A percentile compares a stretch with the other conserved stretches of the same genome.
Evolutionary conservation across 2,113 vertebrate genomes (phyloP).

Genomic region (Alexandromys fortis): DNA sequence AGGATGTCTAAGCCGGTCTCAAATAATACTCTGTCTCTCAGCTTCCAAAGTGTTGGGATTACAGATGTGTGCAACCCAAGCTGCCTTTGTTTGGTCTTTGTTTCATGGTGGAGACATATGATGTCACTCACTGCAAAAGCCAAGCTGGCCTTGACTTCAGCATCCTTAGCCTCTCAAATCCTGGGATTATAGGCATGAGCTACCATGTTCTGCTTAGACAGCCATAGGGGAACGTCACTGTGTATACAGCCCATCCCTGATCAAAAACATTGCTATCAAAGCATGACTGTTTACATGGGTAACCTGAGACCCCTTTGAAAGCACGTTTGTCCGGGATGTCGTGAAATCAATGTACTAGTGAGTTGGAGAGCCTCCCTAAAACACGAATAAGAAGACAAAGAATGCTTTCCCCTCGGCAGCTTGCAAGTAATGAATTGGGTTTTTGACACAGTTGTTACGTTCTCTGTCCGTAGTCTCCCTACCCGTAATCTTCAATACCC

Average conservation of each 20-base stretch:
- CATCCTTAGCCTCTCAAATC: background rate
- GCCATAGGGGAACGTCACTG: no score
- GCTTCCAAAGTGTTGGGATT: background rate
- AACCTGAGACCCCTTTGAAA: background rate
- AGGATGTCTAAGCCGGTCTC: background rate
- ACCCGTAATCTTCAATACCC: background rate
- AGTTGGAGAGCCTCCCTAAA: background rate
- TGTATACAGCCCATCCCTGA: background rate
- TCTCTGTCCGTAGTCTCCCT: no score
- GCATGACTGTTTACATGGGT: fast-evolving
- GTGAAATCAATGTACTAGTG: background rate
- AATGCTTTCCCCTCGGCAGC: background rate
- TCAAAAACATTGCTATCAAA: background rate
- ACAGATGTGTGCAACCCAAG: background rate
- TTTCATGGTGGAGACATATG: background rate
- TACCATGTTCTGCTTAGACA: background rate
- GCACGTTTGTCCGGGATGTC: background rate
- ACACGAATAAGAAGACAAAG: background rate
- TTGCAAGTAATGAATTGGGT: background rate
- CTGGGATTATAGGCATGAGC: background rate
- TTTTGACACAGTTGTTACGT: background rate
- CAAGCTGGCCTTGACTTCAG: background rate
- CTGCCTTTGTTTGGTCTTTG: background rate
- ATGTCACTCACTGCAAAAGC: background rate
- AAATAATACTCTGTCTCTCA: background rate